These are phyloP conservation scores for Tyrannus savana DNA, from an alignment of 2,113 vertebrate genomes.

Conservation along the genomic window DNA sequence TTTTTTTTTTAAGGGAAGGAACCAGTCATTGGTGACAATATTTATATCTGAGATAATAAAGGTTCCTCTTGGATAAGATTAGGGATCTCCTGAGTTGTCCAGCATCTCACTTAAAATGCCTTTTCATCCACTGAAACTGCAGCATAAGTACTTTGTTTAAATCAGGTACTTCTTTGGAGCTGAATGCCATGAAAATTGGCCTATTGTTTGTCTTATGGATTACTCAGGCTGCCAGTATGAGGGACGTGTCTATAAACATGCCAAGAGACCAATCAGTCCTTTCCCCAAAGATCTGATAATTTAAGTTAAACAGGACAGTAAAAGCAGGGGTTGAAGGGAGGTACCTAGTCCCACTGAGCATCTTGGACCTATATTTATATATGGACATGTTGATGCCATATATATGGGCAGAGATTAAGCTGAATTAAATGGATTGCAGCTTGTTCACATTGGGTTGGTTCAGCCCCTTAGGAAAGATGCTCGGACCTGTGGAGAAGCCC, in stretches of 20 bases:
- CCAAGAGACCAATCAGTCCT: neutral
- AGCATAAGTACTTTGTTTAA: neutral
- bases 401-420: neutral
- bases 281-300: neutral
- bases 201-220: neutral
- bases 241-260: neutral
- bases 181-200: neutral
- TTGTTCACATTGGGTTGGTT: neutral
- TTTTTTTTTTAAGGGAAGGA: neutral
- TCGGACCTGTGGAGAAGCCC: neutral
- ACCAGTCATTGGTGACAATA: neutral
- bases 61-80: neutral
- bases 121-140: neutral
- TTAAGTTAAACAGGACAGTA: neutral
- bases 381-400: neutral
- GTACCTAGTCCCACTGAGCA: neutral
- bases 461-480: neutral
- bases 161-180: neutral
- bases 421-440: neutral
- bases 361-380: neutral
- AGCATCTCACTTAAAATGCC: neutral
- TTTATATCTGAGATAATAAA: neutral
- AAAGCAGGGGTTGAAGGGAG: fast-evolving
- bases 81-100: neutral
- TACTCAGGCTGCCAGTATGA: neutral